Base-by-base conservation (phyloP, 2,113 vertebrate genomes). In the Nannobrachium achirus region DNA sequence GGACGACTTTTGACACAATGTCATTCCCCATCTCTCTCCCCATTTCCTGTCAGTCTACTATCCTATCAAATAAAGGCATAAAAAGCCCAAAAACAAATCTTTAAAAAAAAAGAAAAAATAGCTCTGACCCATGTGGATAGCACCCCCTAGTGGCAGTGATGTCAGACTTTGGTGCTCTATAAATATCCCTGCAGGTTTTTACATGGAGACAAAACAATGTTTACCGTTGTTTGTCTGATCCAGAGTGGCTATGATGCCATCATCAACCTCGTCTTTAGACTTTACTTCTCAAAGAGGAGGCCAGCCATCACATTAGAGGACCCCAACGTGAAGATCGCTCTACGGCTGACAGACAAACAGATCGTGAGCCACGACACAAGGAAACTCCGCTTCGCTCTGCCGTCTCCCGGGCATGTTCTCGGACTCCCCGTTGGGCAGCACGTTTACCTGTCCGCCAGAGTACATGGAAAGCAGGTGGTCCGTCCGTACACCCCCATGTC, bases 401-500 rank as follows among this genome's bases (percentile, higher is more conserved):
- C 94, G 0, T 93, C 94, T 0, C 73, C 77, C 0, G 84, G 94
- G 8, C 95, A 99, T 3, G 14, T 98, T 63, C 92, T 99, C 58
- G 98, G 98, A 14, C 95, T 99, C 49, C 98, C 98, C 0, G 5
- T 98, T 0, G 98, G 97, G 6, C 97, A 98, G 80, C 98, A 99
- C 66, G 96, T 99, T 67, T 98, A 98, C 84, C 74, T 99, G 82
- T 98, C 96, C 5, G 92, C 95, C 1, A 93, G 88, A 10, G 81
- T 98, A 0, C 90, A 98, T 1, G 97, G 95, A 4, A 94, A 93
- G 62, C 88, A 98, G 73, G 95, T 97, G 10, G 93, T 99, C 6
- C 91, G 97, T 38, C 98, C 98, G 2, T 99, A 99, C 85, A 99
- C 98, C 0, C 98, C 98, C 0, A 93, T 97, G 15, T 98, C 95